Conservation (phyloP, 2,113 vertebrate species). For the Colossoma macropomum region DNA sequence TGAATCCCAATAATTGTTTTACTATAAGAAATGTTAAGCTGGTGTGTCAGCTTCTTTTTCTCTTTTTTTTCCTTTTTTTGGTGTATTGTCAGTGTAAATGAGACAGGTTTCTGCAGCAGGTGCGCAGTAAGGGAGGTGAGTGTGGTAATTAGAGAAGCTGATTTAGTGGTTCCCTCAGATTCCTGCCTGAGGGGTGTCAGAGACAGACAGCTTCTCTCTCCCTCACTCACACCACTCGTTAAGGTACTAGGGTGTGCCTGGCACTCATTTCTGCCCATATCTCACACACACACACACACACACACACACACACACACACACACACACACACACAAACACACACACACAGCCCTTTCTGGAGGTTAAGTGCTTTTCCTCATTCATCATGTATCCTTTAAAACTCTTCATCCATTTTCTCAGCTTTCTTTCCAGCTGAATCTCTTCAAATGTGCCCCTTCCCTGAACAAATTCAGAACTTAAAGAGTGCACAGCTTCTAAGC, state of each 20-base stretch:
- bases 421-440: slow-evolving; percentile 10
- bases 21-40: neutral
- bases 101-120: neutral
- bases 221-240: slow-evolving; percentile 25
- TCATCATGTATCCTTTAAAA: neutral
- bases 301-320: neutral
- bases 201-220: slow-evolving; percentile 19
- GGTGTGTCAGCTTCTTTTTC: neutral
- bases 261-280: neutral
- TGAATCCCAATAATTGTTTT: neutral
- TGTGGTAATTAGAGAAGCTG: slow-evolving; percentile 36
- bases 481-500: neutral
- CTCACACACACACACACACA: neutral
- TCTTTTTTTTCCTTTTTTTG: neutral
- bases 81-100: slow-evolving; percentile 19
- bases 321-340: too few species aligned
- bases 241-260: slow-evolving; percentile 34
- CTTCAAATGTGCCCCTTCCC: neutral
- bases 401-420: neutral
- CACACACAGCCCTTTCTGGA: neutral
- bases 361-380: slow-evolving; percentile 16
- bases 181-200: slow-evolving; percentile 29
- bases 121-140: neutral
- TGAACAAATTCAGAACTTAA: slow-evolving; percentile 3
- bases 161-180: slow-evolving; percentile 33